A percentile compares a stretch with the other conserved stretches of the same genome.
Evolutionary conservation across 2,797 vertebrate species (phyloP).

Genomic region (Chloroceryle amazona): DNA sequence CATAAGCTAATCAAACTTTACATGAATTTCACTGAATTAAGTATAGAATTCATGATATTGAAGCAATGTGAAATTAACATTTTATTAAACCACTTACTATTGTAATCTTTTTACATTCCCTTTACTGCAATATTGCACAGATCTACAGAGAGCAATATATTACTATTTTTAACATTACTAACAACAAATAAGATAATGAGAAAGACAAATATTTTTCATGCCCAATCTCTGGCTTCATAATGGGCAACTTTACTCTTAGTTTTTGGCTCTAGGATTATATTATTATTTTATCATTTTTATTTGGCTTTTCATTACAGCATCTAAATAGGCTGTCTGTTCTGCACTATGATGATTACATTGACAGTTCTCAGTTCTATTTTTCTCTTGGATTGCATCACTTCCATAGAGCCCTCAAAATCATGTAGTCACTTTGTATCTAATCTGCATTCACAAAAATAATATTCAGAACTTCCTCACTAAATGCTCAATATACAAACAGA

Average conservation of each 20-base stretch:
- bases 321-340: neutral
- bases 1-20: neutral
- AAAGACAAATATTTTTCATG: neutral
- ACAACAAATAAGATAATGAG: neutral
- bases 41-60: neutral
- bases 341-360: neutral
- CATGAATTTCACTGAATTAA: neutral
- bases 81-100: neutral
- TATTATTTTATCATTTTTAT: neutral
- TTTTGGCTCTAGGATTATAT: fast-evolving
- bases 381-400: neutral
- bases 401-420: neutral
- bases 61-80: neutral
- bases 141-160: neutral
- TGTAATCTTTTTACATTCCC: neutral
- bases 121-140: neutral
- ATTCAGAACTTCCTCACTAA: conserved; percentile 31
- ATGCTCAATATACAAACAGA: neutral
- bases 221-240: neutral
- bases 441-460: neutral
- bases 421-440: neutral
- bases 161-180: neutral
- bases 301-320: neutral
- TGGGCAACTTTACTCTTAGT: neutral
- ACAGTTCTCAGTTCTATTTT: neutral